phyloP scores from a whole-genome alignment of 2,888 invertebrate genomes.

The Chrysodeixis includens region DNA sequence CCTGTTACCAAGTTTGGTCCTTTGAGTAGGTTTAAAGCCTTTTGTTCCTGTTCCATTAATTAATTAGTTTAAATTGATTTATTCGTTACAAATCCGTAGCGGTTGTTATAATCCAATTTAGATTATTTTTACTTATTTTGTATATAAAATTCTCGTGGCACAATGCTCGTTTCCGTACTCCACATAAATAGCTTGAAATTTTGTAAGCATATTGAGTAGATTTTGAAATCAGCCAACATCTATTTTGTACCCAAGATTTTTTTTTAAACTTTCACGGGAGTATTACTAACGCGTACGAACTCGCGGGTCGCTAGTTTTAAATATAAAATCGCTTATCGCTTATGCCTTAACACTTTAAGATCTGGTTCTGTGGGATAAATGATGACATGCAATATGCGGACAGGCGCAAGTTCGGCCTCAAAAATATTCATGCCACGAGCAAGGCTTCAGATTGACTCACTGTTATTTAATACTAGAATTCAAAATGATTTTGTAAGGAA shows the following conservation, averaged over 20 bases:
- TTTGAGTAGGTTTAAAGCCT: neutral
- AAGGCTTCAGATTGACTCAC: slow-evolving; percentile 32
- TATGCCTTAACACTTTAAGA: slow-evolving; percentile 37
- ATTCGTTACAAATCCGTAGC: neutral
- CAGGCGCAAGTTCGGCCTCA: slow-evolving; percentile 56
- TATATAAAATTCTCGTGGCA: too few relatives aligned
- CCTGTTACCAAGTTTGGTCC: neutral
- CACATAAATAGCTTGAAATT: too few relatives aligned
- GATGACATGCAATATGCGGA: slow-evolving; percentile 70
- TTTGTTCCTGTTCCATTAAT: neutral
- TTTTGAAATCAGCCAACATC: too few relatives aligned
- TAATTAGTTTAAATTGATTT: neutral
- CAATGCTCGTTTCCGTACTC: too few relatives aligned
- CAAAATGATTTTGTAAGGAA: neutral
- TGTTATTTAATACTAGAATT: slow-evolving; percentile 28
- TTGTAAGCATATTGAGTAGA: too few relatives aligned
- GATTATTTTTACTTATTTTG: too few relatives aligned
- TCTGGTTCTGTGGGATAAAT: slow-evolving; percentile 67
- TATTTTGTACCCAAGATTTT: too few relatives aligned
- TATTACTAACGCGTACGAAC: too few relatives aligned
- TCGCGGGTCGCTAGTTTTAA: too few relatives aligned
- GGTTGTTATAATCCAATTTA: too few relatives aligned
- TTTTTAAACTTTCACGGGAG: too few relatives aligned
- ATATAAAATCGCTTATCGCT: slow-evolving; percentile 20
- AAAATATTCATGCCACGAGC: slow-evolving; percentile 56